Base-by-base conservation (phyloP, 2,888 invertebrate genomes). In the Tromatobia lineatoria region DNA sequence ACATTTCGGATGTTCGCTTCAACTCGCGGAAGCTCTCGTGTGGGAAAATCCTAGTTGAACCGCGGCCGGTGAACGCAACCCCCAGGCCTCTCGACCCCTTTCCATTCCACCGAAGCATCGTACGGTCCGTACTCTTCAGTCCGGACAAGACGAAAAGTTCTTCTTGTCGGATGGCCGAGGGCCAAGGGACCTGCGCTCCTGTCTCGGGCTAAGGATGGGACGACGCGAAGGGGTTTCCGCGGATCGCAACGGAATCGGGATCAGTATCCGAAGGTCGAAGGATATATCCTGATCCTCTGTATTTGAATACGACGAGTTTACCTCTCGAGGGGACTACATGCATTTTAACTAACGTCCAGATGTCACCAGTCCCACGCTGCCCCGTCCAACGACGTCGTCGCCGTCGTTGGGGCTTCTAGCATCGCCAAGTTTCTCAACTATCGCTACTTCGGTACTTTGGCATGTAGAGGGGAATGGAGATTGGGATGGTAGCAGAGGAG, bases 341-440 rank as follows among this genome's bases (percentile, higher is more conserved):
- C 93, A 93, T 94, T 94, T 94, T 94, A 94, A 94, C 93, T 94
- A 93, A 91, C 91, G 91, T 88, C 88, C 93, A 93, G 93, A 92
- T 93, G 93, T 91, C 90, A 87, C 82, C 87, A 88, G 89, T 92
- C 93, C 91, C 93, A 92, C 93, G 93, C 93, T 91, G 91, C 89
- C 92, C 92, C 88, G 88, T 88, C 87, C 81, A 79, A 70, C 71
- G 85, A 76, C 77, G 61, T 69, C 80, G 74, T 69, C 71, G 82
- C 67, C 82, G 82, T 78, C 77, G 70, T 74, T 71, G 80, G 86
- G 88, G 86, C 87, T 89, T 89, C 88, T 85, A 86, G 88, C 90
- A 88, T 91, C 90, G 89, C 89, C 91, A 93, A 93, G 92, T 93
- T 93, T 93, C 92, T 89, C 89, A 91, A 93, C 92, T 92, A 92